phyloP scores from a whole-genome alignment of 2,113 vertebrate species.

The Uropsilus gracilis region DNA sequence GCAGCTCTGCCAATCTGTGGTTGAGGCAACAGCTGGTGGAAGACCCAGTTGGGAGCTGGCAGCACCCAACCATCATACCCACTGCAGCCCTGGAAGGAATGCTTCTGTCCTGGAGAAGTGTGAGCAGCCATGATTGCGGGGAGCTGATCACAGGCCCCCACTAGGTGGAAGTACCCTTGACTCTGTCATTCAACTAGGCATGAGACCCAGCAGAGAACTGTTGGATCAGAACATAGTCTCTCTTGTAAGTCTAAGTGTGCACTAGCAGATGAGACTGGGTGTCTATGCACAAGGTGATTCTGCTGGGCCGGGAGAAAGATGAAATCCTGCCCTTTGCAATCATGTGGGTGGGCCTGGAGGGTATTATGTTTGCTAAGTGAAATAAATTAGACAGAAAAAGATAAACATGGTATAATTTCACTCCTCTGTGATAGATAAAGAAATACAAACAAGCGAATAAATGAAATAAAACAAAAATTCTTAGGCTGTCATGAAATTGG shows the following conservation, averaged over 20 bases:
- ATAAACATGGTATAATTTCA: background rate
- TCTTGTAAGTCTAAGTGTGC: background rate
- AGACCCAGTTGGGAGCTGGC: background rate
- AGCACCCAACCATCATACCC: background rate
- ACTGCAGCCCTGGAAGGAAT: background rate
- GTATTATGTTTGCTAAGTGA: background rate
- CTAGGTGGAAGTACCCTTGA: background rate
- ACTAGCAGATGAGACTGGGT: background rate
- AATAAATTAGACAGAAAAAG: background rate
- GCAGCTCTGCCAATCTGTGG: background rate
- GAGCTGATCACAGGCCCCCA: too few relatives aligned
- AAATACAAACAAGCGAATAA: background rate
- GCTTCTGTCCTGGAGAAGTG: background rate
- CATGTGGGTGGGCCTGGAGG: too few relatives aligned
- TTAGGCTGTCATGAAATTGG: background rate
- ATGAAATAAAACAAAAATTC: background rate
- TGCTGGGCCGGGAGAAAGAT: background rate
- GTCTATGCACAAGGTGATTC: background rate
- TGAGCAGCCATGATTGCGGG: background rate
- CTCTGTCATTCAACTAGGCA: background rate
- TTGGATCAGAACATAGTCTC: background rate
- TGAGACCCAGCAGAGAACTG: background rate
- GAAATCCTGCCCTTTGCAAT: background rate
- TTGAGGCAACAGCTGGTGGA: background rate
- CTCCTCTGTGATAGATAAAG: background rate